Base-by-base conservation (phyloP, 2,888 invertebrate genomes). In the Capitulum mitella region DNA sequence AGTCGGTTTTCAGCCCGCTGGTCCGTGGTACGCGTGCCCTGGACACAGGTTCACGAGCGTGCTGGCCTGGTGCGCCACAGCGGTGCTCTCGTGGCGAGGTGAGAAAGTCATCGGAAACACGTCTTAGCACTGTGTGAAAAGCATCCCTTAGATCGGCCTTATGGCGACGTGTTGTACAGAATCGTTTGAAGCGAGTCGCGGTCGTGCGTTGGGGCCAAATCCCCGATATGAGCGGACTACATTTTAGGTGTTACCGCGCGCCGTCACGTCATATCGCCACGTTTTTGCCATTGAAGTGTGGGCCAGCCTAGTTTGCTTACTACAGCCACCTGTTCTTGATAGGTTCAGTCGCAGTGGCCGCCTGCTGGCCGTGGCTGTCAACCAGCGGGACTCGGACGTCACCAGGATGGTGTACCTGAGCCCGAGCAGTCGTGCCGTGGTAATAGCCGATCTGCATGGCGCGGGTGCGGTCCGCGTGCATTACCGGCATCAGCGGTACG, bases 331-430 rank as follows among this genome's bases (percentile, higher is more conserved):
- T n/a, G n/a, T 26, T n/a, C 54, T 64, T 16, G 0, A 0, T 40
- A 70, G 70, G 70, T 70, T 40, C 26, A 70, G 70, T 26, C 10
- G 37, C 37, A 10, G 40, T 26, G 70, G 70, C 40, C 70, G 40
- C 22, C 6, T 70, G 26, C 70, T 70, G 26, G 70, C 70, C 8
- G 70, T 70, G 70, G 70, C 70, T 3, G 70, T 70, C 19, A 70
- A 70, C 70, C 70, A 70, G 70, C 70, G 70, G 34, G 40, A 70
- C 26, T 70, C 70, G 26, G 29, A 70, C 26, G 26, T 40, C 26
- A 40, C 16, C 40, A 22, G 40, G 10, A 37, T 70, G 70, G 37
- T 70, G 5, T 70, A 70, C 37, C 37, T 70, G 1, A 37, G 70
- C 22, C 22, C 16, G 22, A 16, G 2, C 70, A 6, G 37, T 26